Conservation (phyloP, 2,113 vertebrate genomes). For the Bos taurus region DNA sequence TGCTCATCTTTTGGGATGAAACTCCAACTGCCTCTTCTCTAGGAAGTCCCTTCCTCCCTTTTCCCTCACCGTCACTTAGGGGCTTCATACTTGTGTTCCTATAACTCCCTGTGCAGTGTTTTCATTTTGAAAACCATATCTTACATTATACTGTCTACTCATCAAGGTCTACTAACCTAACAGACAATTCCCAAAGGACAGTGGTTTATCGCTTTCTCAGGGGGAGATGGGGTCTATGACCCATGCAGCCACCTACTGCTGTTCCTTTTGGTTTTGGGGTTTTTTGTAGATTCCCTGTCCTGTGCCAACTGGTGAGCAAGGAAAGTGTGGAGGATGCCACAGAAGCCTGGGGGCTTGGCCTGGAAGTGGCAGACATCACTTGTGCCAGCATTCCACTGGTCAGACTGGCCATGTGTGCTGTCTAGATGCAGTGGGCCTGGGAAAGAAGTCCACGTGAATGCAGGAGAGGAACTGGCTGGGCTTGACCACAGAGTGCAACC, state of each 20-base stretch:
- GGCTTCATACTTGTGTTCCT: background rate
- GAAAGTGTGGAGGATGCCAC: background rate
- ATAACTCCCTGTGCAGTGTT: background rate
- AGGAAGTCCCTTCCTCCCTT: background rate
- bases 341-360: background rate
- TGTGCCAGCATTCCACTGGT: background rate
- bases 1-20: background rate
- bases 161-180: background rate
- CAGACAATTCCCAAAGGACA: background rate
- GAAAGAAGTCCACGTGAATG: background rate
- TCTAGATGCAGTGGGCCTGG: background rate
- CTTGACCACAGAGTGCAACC: background rate
- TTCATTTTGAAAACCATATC: background rate
- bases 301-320: background rate
- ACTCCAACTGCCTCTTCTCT: background rate
- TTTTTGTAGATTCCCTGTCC: background rate
- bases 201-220: background rate
- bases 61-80: rapidly evolving
- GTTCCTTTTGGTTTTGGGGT: background rate
- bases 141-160: background rate
- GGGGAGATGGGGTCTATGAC: background rate
- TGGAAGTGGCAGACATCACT: background rate
- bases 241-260: rapidly evolving
- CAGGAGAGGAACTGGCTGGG: too few species aligned
- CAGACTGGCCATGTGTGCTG: rapidly evolving